Base-by-base conservation (phyloP, 2,797 vertebrate species). In the Bufotes viridis region DNA sequence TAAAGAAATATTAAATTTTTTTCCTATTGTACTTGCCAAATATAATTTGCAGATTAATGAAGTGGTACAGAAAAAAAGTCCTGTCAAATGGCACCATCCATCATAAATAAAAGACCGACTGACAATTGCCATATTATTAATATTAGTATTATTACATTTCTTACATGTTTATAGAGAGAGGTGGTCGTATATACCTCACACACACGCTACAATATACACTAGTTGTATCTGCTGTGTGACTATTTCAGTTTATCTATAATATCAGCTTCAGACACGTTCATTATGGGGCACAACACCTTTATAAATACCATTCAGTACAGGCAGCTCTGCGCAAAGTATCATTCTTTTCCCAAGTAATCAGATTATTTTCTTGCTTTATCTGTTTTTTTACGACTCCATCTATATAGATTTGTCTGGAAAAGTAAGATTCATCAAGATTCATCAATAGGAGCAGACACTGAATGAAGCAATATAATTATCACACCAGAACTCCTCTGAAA, bases 361-460 rank as follows among this genome's bases (percentile, higher is more conserved):
- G 24, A 57, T 79, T 67, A 78, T 58, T 57, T n/a, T 55, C 20
- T 17, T 57, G 74, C 13, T 60, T 88, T 84, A 82, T 78, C 76
- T 87, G 20, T 0, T 26, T 65, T 87, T 87, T 84, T 70, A 83
- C 53, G 5, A 83, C 78, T 79, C 22, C 53, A 78, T 78, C 61
- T 78, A 78, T 29, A 60, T n/a, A 74, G 55, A 65, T 87, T 58
- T 87, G 42, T 87, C 78, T 69, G 26, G 22, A 75, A 74, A n/a
- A 29, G 60, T 12, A 70, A 87, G 78, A 81, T 87, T 74, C 55
- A 81, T 87, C 81, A 70, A 87, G 78, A 81, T 87, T 74, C 55
- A 81, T 87, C 81, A 75, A 63, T 58, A 81, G 29, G 69, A 57
- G 20, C 42, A 60, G 67, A 87, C 34, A 60, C 1, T 65, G 65